Base-by-base conservation (phyloP, 35 echinoderm and acorn worm genomes). In the Amphiura filiformis region DNA sequence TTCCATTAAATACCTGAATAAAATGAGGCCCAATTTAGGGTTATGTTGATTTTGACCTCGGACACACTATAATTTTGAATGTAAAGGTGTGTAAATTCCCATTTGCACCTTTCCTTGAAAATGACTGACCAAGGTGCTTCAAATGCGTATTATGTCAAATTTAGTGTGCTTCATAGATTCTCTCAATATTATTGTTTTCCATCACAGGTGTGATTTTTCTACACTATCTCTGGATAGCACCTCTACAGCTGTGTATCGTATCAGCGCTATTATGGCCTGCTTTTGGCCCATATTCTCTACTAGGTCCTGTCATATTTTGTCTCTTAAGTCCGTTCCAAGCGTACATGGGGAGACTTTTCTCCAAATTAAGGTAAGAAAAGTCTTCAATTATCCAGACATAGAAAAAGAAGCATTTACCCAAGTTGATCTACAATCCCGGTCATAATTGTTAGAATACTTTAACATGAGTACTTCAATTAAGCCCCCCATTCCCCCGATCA, bases 321-420 rank as follows among this genome's bases (percentile, higher is more conserved):
- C 76, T 90, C 0, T 57, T 97, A 36, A 65, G 85, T 33, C 95
- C 92, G 18, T 47, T 97, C 18, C 95, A 97, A 39, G 92, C 70
- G 23, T 91, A 83, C 38, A 89, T 94, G 92, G 95, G 95, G 20
- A 97, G 86, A 83, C 75, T 94, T 28, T 97, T 97, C 64, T 94
- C 95, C 31, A 93, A 87, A 40, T 81, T 94, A 39, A 97, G 95
- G 95, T 97, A 87, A n/a, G n/a, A n/a, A n/a, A n/a, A n/a, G n/a
- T n/a, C n/a, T n/a, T n/a, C n/a, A n/a, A n/a, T n/a, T n/a, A n/a
- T n/a, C n/a, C n/a, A n/a, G n/a, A n/a, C n/a, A n/a, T n/a, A n/a
- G n/a, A n/a, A n/a, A n/a, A n/a, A n/a, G n/a, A n/a, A n/a, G n/a
- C n/a, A n/a, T n/a, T n/a, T n/a, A n/a, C n/a, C n/a, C n/a, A n/a